Conservation (phyloP, 2,797 vertebrate species). For the Coregonus ussuriensis region DNA sequence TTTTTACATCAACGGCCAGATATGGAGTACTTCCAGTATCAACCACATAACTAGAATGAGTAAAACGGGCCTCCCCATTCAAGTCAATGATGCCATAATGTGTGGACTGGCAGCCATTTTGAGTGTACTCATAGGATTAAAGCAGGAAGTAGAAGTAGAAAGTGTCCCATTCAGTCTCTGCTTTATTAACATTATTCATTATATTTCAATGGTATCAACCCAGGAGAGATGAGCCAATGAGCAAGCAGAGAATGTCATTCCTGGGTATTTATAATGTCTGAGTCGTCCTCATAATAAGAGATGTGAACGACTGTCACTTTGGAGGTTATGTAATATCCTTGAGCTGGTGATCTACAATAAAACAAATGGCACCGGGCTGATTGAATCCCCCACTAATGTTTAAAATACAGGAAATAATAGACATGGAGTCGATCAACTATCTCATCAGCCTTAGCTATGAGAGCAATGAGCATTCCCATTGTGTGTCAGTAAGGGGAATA, state of each 20-base stretch:
- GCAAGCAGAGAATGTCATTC: background rate
- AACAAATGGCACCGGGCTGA: background rate
- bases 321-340: slow-evolving; percentile 4
- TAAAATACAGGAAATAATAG: background rate
- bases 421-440: background rate
- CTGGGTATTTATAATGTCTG: background rate
- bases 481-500: background rate
- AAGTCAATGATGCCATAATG: background rate
- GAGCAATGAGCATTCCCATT: background rate
- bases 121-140: background rate
- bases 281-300: background rate
- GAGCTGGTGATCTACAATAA: background rate
- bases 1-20: background rate
- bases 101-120: background rate
- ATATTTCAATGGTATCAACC: background rate
- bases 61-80: too few species aligned
- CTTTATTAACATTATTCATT: background rate
- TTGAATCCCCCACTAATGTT: background rate
- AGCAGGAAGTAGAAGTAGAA: background rate
- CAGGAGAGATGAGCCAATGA: background rate
- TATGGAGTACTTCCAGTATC: background rate
- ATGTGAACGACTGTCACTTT: background rate
- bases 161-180: background rate
- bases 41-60: too few species aligned
- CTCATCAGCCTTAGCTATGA: background rate